Base-by-base conservation (phyloP, 2,888 invertebrate genomes). In the Steinernema carpocapsae region DNA sequence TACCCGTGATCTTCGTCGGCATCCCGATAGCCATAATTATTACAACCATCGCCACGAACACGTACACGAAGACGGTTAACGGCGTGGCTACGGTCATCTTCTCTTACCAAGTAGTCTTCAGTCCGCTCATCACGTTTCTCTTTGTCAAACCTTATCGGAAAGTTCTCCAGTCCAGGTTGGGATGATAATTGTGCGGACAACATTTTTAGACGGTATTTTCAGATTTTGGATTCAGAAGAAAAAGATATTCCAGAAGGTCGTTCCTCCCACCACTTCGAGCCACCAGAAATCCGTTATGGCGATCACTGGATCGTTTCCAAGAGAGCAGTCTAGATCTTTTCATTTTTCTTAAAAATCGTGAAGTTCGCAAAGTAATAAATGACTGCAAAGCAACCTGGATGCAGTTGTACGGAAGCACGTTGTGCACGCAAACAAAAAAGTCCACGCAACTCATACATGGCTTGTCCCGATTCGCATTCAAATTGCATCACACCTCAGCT, bases 21-120 rank as follows among this genome's bases (percentile, higher is more conserved):
- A 43, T 74, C n/a, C 74, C 74, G 45, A 32, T 74, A 26, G 37
- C 42, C 17, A 70, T 74, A 6, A 74, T 74, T 26, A 64, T 51
- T n/a, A 37, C 45, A 17, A 74, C 74, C 22, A 70, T 74, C 14
- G 52, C 74, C 22, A 74, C 59, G 17, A 70, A 70, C 48, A 56
- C 59, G 14, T 74, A 74, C 22, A 71, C 74, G 4, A 64, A 64
- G 6, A 51, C 70, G 12, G 46, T 74, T 7, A 74, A 74, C 51
- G 70, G 70, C 43, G 37, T 74, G 26, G 74, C 74, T 52, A 74
- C 70, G 43, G 51, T 74, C 12, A 59, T 70, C 24, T 74, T 74
- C 70, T 74, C 74, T n/a, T 52, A 56, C 42, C 74, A 74, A 56
- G 51, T 74, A n/a, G 52, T 74, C 52, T 59, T 74, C 42, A 51